Conservation (phyloP, 2,888 invertebrate genomes). For the Empis livida region DNA sequence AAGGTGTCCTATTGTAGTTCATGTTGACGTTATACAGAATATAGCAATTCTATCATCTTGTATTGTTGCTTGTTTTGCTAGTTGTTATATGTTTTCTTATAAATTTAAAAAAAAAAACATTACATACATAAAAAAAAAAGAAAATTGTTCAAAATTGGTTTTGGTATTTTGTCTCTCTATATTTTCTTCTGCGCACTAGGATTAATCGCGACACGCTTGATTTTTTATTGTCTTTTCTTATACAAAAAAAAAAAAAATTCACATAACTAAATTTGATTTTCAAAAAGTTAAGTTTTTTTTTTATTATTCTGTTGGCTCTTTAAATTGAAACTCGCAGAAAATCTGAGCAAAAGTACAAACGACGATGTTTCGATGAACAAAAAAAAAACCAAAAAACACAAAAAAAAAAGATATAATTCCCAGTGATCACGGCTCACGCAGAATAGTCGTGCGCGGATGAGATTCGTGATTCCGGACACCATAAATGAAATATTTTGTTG, state of each 20-base stretch:
- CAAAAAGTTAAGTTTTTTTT: too few species aligned
- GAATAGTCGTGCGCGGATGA: conserved; percentile 19
- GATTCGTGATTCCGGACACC: conserved; percentile 15
- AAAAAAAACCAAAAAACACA: not conserved
- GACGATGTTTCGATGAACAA: not conserved
- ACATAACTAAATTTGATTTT: too few species aligned
- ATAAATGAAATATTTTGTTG: too few species aligned
- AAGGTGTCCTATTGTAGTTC: conserved; percentile 1
- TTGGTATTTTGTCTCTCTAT: too few species aligned
- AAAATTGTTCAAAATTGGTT: too few species aligned
- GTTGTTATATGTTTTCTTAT: not conserved
- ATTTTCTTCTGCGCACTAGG: too few species aligned
- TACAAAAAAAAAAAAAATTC: too few species aligned
- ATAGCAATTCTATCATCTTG: not conserved
- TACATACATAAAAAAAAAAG: too few species aligned
- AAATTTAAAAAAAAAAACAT: not conserved
- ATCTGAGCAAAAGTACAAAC: not conserved
- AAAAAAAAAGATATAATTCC: not conserved
- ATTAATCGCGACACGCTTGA: too few species aligned
- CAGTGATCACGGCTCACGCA: conserved; percentile 19
- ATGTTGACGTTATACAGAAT: not conserved
- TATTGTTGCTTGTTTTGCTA: not conserved
- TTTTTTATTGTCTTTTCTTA: too few species aligned
- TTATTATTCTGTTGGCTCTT: too few species aligned
- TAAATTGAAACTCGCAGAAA: not conserved